A percentile compares a stretch with the other conserved stretches of the same genome.
Evolutionary conservation across 1,140 invertebrate species (phyloP).

Genomic region (Drosophila bipectinata): DNA sequence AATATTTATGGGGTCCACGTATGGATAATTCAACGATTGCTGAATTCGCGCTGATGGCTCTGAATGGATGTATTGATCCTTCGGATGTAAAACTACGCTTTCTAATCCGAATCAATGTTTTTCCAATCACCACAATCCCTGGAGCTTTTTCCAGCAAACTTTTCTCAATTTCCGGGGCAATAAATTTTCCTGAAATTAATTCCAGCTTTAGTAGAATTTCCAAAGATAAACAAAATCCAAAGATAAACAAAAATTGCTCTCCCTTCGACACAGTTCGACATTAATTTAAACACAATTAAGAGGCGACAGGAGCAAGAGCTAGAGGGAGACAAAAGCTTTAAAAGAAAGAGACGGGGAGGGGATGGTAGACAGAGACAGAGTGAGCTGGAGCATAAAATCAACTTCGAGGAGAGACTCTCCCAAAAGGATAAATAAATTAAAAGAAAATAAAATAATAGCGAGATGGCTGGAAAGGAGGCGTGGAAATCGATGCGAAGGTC

Average conservation of each 20-base stretch:
- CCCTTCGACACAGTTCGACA: not conserved
- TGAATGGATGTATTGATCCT: not conserved
- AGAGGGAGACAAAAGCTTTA: slow-evolving; percentile 12
- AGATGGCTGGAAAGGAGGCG: not conserved
- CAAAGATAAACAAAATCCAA: slow-evolving; percentile 51
- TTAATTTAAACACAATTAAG: slow-evolving; percentile 57
- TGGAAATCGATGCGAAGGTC: slow-evolving; percentile 49
- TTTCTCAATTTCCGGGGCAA: slow-evolving; percentile 30
- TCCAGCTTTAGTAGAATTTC: slow-evolving; percentile 25
- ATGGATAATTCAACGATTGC: slow-evolving; percentile 33
- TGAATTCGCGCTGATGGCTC: not conserved
- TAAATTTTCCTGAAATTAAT: slow-evolving; percentile 38
- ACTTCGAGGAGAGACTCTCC: slow-evolving; percentile 23
- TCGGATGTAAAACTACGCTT: not conserved
- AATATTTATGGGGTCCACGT: slow-evolving; percentile 28
- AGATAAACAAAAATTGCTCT: slow-evolving; percentile 49
- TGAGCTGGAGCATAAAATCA: slow-evolving; percentile 33
- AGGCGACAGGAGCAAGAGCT: slow-evolving; percentile 33
- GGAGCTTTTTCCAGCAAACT: not conserved
- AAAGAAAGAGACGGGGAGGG: slow-evolving; percentile 14
- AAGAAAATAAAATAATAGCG: slow-evolving; percentile 27
- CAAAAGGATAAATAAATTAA: slow-evolving; percentile 55
- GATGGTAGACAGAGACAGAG: slow-evolving; percentile 1
- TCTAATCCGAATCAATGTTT: not conserved
- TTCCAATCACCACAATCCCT: not conserved